A percentile compares a stretch with the other conserved stretches of the same genome.
Conservation (phyloP, 2,888 invertebrate genomes). For the Ophion slaviceki region DNA sequence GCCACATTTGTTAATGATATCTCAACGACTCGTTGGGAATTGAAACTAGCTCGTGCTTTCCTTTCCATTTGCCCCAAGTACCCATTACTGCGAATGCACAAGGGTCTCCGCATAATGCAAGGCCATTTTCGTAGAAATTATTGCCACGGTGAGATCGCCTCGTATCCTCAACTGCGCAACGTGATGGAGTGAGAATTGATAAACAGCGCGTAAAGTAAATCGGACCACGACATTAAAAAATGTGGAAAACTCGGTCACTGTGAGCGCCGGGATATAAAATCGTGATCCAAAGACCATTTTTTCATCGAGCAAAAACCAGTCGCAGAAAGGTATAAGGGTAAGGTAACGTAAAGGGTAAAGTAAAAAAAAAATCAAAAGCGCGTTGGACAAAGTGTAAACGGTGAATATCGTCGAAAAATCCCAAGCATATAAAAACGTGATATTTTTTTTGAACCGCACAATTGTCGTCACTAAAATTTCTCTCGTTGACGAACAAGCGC, state of each 20-base stretch:
- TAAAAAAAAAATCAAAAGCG: background rate
- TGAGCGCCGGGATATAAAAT: background rate
- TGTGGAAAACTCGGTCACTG: too few species aligned
- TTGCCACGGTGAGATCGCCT: constrained; percentile 14
- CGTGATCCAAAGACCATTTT: background rate
- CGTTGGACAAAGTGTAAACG: background rate
- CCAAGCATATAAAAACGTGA: background rate
- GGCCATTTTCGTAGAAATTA: constrained; percentile 37
- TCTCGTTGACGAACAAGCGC: background rate
- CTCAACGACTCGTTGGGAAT: constrained; percentile 58
- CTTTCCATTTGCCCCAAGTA: constrained; percentile 48
- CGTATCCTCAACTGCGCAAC: background rate
- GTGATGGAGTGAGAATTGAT: background rate
- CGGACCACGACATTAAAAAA: background rate
- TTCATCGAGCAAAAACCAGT: background rate
- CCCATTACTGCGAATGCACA: constrained; percentile 20
- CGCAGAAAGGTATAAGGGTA: background rate
- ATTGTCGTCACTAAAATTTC: background rate
- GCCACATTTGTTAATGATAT: constrained; percentile 58
- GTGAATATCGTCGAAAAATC: background rate
- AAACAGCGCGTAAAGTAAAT: background rate
- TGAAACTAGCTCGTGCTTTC: constrained; percentile 47
- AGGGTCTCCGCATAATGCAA: constrained; percentile 36
- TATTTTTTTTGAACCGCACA: background rate
- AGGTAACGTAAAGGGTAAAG: background rate